phyloP scores from a whole-genome alignment of 2,888 invertebrate genomes.

The Tigriopus californicus region DNA sequence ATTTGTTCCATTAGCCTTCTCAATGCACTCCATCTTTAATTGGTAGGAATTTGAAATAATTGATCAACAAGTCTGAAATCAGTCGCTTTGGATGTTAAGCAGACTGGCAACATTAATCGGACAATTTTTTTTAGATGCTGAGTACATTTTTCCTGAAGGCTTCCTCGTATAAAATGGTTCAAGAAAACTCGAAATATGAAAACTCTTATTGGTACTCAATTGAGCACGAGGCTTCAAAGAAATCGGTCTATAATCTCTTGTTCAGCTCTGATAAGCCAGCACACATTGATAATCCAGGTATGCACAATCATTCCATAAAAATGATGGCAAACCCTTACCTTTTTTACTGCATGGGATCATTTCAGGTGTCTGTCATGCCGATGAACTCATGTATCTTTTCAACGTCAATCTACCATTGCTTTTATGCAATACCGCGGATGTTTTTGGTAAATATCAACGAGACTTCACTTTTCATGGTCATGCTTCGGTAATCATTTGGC shows the following conservation, averaged over 20 bases:
- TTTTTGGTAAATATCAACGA: not conserved
- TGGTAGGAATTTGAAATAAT: too few relatives aligned
- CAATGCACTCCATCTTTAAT: too few relatives aligned
- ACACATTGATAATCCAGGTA: not conserved
- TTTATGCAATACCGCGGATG: not conserved
- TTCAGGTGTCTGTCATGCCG: slow-evolving; percentile 3
- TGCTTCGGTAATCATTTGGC: too few relatives aligned
- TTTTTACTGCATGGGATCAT: not conserved
- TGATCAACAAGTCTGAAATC: too few relatives aligned
- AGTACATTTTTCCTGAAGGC: not conserved
- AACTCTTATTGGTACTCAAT: slow-evolving; percentile 1
- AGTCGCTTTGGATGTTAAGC: too few relatives aligned
- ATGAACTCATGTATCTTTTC: slow-evolving; percentile 9
- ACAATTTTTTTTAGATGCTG: not conserved
- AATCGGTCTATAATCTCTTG: not conserved
- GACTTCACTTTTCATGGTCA: too few relatives aligned
- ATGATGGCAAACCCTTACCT: not conserved
- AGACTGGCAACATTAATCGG: too few relatives aligned
- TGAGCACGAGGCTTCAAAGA: not conserved
- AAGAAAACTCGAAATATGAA: not conserved
- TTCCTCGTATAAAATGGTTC: not conserved
- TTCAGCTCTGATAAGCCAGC: not conserved
- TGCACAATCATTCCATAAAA: not conserved
- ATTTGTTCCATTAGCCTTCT: too few relatives aligned
- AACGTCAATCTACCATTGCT: not conserved